phyloP scores from a whole-genome alignment of 1,140 invertebrate species.

The Scylla paramamosain region DNA sequence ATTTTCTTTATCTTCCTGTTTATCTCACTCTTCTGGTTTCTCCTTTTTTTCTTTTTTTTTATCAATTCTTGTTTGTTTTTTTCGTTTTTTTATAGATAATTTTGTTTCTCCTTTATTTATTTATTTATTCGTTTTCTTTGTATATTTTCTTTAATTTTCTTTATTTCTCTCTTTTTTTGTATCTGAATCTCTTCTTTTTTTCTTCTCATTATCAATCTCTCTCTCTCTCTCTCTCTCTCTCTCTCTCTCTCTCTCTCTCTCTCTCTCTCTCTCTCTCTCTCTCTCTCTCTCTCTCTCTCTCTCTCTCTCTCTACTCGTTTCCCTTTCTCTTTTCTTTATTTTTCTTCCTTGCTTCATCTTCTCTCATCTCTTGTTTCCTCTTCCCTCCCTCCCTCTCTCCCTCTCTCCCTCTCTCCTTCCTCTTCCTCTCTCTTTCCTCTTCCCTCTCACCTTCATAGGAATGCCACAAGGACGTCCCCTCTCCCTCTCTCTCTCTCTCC shows the following conservation, averaged over 20 bases:
- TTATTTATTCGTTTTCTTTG: too few species aligned
- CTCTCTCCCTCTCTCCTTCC: neutral
- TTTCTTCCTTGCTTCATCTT: neutral
- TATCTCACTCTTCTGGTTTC: too few species aligned
- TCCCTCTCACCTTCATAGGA: neutral
- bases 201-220: neutral
- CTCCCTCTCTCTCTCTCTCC: neutral
- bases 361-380: too few species aligned
- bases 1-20: too few species aligned
- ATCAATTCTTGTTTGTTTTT: too few species aligned
- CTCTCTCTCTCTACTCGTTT: neutral
- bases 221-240: constrained; percentile 31
- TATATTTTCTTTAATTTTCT: too few species aligned
- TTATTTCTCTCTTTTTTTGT: neutral
- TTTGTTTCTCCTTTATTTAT: too few species aligned
- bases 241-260: constrained; percentile 36
- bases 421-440: neutral
- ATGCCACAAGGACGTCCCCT: neutral
- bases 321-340: neutral
- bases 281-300: constrained; percentile 39
- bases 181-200: neutral
- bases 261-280: constrained; percentile 49
- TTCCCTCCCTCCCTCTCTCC: neutral
- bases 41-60: too few species aligned
- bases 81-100: too few species aligned